These are phyloP conservation scores for Cryptotis parvus DNA, from an alignment of 2,113 vertebrate species.

Conservation along the genomic window DNA sequence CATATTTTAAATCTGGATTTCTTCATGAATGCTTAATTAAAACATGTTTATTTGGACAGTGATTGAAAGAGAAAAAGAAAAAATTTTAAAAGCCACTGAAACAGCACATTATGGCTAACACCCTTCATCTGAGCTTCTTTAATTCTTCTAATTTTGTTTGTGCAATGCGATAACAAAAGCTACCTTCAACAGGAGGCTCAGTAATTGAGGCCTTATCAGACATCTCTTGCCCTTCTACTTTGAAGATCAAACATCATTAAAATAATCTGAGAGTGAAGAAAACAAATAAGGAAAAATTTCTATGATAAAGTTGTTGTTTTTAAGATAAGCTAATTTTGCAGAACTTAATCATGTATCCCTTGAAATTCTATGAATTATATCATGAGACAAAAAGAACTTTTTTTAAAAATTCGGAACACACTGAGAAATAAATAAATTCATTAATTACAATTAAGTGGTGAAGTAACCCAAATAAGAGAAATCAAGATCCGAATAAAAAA, in stretches of 20 bases:
- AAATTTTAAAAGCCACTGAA: slow-evolving; percentile 1
- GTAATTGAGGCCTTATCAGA: background rate
- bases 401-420: background rate
- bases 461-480: background rate
- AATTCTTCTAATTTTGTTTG: slow-evolving; percentile 5
- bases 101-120: background rate
- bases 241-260: slow-evolving; percentile 53
- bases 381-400: background rate
- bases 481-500: slow-evolving; percentile 17
- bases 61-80: background rate
- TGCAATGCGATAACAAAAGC: slow-evolving; percentile 4
- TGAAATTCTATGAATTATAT: slow-evolving; percentile 9
- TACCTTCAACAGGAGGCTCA: background rate
- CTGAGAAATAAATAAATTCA: slow-evolving; percentile 32
- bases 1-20: slow-evolving; percentile 47
- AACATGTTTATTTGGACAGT: slow-evolving; percentile 7
- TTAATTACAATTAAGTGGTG: background rate
- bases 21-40: slow-evolving; percentile 10
- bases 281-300: slow-evolving; percentile 13
- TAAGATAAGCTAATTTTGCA: background rate
- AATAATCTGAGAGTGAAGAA: slow-evolving; percentile 15
- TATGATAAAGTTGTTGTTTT: background rate
- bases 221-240: background rate
- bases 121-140: slow-evolving; percentile 8
- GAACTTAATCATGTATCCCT: slow-evolving; percentile 36